A percentile compares a stretch with the other conserved stretches of the same genome.
phyloP scores from a whole-genome alignment of 2,797 vertebrate genomes.

The Phaenicophaeus curvirostris region DNA sequence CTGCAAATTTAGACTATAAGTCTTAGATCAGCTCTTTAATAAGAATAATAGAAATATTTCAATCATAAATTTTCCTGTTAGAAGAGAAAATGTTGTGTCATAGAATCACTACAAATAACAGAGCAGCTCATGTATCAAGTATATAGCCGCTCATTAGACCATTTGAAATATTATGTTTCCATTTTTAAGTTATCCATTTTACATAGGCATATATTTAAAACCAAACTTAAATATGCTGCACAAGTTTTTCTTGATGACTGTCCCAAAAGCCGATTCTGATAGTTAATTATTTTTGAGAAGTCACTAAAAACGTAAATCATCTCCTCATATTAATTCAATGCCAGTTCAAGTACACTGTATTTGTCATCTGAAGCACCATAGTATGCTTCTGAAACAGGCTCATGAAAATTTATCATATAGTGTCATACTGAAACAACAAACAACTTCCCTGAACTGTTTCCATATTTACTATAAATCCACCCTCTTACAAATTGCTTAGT shows the following conservation, averaged over 20 bases:
- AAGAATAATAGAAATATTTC: background rate
- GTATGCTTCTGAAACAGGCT: background rate
- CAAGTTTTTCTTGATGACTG: background rate
- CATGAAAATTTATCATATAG: background rate
- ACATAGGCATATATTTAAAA: background rate
- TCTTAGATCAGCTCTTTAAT: background rate
- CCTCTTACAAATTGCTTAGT: background rate
- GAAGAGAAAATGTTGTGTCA: background rate
- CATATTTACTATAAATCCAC: background rate
- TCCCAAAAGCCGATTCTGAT: background rate
- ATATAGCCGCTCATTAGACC: background rate
- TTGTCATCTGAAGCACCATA: background rate
- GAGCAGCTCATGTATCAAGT: slow-evolving; percentile 6
- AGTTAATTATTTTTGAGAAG: background rate
- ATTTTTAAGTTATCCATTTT: background rate
- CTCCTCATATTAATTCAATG: background rate
- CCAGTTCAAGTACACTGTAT: background rate
- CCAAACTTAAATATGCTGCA: slow-evolving; percentile 35
- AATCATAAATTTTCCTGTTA: background rate
- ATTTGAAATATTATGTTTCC: background rate
- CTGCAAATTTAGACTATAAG: background rate
- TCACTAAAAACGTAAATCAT: background rate
- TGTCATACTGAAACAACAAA: background rate
- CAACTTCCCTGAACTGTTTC: background rate
- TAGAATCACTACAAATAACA: background rate